Conservation (phyloP, 2,797 vertebrate species). For the Sebastes kiyomatsui region DNA sequence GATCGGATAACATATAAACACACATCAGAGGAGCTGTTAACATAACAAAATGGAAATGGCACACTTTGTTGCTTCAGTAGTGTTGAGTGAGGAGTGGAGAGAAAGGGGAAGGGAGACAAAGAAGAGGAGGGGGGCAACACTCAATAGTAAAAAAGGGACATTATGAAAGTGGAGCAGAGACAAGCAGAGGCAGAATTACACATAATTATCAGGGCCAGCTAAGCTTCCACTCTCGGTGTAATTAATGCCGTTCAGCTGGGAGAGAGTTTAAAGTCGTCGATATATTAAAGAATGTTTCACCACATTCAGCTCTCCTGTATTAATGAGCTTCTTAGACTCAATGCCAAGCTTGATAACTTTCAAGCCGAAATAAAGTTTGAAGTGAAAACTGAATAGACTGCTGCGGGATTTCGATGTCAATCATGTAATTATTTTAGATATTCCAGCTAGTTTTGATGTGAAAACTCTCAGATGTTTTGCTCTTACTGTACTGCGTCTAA, state of each 20-base stretch:
- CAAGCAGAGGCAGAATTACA: constrained; percentile 63
- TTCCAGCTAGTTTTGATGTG: neutral
- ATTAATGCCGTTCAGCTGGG: constrained; percentile 65
- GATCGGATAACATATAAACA: constrained; percentile 38
- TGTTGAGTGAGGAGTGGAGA: constrained; percentile 9
- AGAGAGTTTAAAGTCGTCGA: constrained; percentile 35
- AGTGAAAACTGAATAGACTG: constrained; percentile 4
- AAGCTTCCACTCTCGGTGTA: constrained; percentile 65
- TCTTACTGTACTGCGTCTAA: neutral
- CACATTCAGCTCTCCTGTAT: constrained; percentile 34
- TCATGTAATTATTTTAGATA: neutral
- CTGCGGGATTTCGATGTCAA: neutral
- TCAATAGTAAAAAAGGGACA: constrained; percentile 38
- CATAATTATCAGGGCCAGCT: constrained; percentile 68
- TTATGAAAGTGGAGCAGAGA: constrained; percentile 56
- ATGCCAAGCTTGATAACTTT: constrained; percentile 1
- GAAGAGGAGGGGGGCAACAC: neutral
- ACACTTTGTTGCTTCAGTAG: constrained; percentile 38
- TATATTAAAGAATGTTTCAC: constrained; percentile 45
- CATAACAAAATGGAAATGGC: constrained; percentile 63
- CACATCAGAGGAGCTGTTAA: constrained; percentile 55
- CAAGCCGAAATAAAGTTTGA: neutral
- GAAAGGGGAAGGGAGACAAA: constrained; percentile 11
- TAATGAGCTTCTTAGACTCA: constrained; percentile 7
- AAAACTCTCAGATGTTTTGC: neutral